Percentiles rank a stretch among this genome's conserved stretches.
Conservation (phyloP, 1,140 invertebrate genomes). For the Drosophila albomicans region DNA sequence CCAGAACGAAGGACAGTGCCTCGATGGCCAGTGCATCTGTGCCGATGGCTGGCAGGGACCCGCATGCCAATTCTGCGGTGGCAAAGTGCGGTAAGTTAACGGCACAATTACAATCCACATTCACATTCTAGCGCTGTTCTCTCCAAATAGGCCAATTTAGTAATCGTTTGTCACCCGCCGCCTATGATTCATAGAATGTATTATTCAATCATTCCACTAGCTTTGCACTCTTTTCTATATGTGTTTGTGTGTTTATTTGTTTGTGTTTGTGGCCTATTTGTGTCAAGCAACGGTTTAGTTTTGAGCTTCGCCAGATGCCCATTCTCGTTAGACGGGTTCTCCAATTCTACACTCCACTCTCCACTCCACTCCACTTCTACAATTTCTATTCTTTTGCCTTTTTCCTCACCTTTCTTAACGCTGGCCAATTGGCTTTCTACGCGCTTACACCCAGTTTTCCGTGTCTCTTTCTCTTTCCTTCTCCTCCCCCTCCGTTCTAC, state of each 20-base stretch:
- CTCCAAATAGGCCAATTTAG: constrained; percentile 31
- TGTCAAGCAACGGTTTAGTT: constrained; percentile 79
- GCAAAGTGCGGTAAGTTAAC: constrained; percentile 93
- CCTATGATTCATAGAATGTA: constrained; percentile 36
- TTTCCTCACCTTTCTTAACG: constrained; percentile 7
- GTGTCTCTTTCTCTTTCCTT: not conserved
- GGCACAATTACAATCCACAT: too few species aligned
- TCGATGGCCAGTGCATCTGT: constrained; percentile 93
- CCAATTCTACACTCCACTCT: constrained; percentile 13
- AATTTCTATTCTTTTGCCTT: constrained; percentile 16
- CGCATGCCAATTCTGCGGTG: constrained; percentile 94
- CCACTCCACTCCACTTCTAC: constrained; percentile 21
- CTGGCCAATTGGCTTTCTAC: constrained; percentile 42
- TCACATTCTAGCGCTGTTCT: not conserved
- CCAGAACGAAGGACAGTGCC: constrained; percentile 91
- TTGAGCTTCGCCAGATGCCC: constrained; percentile 48
- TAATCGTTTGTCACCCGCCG: constrained; percentile 40
- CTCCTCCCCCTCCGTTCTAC: too few species aligned
- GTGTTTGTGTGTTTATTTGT: not conserved
- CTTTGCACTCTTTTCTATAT: too few species aligned
- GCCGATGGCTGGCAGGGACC: constrained; percentile 95
- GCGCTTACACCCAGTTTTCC: constrained; percentile 35
- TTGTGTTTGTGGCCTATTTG: constrained; percentile 66
- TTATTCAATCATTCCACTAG: too few species aligned
- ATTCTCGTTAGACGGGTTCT: constrained; percentile 75